Percentiles rank a stretch among this genome's conserved stretches.
These are phyloP conservation scores for Sialis lutaria DNA, from an alignment of 2,888 invertebrate species.

Conservation along the genomic window DNA sequence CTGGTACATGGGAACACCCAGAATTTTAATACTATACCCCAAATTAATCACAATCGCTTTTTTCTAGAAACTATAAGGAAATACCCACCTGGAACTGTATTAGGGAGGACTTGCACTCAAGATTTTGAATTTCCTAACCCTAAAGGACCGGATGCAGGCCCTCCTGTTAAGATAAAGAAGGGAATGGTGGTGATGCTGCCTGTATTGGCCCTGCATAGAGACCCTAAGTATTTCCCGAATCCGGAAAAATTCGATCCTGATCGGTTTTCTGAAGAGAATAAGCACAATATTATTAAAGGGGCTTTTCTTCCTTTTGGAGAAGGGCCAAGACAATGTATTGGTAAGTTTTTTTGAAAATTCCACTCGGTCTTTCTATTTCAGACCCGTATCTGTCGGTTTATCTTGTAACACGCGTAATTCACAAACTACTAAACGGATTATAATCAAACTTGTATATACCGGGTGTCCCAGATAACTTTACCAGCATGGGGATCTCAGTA, in stretches of 20 bases:
- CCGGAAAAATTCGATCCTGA: conserved; percentile 12
- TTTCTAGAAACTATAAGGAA: conserved; percentile 17
- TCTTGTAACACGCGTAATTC: no score
- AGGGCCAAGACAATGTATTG: conserved; percentile 17
- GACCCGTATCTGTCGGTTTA: no score
- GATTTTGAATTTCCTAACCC: conserved; percentile 10
- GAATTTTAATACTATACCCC: no score
- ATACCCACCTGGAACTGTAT: conserved; percentile 14
- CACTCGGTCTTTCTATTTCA: no score
- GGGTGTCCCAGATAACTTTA: no score
- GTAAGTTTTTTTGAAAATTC: conserved; percentile 9
- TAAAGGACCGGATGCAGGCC: conserved; percentile 13
- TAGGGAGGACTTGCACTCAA: conserved; percentile 12
- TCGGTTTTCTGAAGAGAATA: conserved; percentile 15
- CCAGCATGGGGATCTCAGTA: no score
- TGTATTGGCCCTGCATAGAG: conserved; percentile 14
- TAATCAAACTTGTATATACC: no score
- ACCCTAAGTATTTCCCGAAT: conserved; percentile 11
- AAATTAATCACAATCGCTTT: neutral
- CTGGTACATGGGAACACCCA: conserved; percentile 17
- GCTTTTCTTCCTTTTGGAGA: conserved; percentile 17
- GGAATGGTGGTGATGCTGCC: conserved; percentile 13
- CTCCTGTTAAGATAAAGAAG: conserved; percentile 13
- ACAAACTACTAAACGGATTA: no score
- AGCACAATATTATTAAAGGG: conserved; percentile 13